Percentiles rank a stretch among this genome's conserved stretches.
phyloP scores from a whole-genome alignment of 2,888 invertebrate genomes.

The Epistrophella euchroma region DNA sequence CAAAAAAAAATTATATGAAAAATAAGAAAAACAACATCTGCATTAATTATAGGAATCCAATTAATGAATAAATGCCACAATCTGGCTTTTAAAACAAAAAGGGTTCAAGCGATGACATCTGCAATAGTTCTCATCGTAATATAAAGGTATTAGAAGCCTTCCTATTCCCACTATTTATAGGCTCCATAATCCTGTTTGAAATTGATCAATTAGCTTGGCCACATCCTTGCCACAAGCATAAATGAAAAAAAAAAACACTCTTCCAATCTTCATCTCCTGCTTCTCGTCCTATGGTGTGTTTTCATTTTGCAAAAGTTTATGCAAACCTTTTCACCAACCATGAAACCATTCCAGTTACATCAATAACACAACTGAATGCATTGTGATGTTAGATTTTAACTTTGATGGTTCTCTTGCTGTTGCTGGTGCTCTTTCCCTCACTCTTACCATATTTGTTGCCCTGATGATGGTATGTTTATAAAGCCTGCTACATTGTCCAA shows the following conservation, averaged over 20 bases:
- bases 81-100: not conserved
- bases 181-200: not conserved
- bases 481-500: constrained; percentile 30
- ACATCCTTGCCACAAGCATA: not conserved
- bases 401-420: constrained; percentile 24
- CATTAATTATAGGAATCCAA: too few species aligned
- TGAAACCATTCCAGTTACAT: constrained; percentile 32
- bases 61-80: not conserved
- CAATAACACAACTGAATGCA: constrained; percentile 36
- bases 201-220: constrained; percentile 27
- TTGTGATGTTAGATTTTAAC: constrained; percentile 38
- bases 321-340: constrained; percentile 18
- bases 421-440: not conserved
- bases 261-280: not conserved
- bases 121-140: not conserved
- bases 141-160: not conserved
- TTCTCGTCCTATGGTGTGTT: not conserved
- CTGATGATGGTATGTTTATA: not conserved
- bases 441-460: not conserved
- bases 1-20: too few species aligned
- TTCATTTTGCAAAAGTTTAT: constrained; percentile 22
- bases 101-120: not conserved
- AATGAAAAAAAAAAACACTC: not conserved
- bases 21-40: too few species aligned
- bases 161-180: constrained; percentile 21